A percentile compares a stretch with the other conserved stretches of the same genome.
These are phyloP conservation scores for Bombus waltoni DNA, from an alignment of 1,140 invertebrate species.

Conservation along the genomic window DNA sequence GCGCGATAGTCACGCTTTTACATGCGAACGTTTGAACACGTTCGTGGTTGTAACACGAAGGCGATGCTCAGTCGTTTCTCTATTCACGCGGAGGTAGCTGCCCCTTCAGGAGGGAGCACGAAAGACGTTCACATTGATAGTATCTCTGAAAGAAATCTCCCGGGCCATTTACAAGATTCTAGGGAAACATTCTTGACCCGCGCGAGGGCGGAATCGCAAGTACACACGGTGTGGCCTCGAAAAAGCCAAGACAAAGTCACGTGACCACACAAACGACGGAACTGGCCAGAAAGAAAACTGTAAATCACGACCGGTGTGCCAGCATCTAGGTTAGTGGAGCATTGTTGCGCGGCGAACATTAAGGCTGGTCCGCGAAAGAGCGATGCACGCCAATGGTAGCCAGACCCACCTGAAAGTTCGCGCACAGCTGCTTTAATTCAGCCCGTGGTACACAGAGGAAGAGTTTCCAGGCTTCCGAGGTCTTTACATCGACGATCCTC, in stretches of 20 bases:
- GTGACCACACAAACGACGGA: neutral
- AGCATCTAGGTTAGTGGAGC: conserved; percentile 27
- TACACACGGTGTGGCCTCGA: conserved; percentile 6
- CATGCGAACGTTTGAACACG: neutral
- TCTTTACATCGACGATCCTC: conserved; percentile 44
- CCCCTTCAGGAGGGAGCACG: neutral
- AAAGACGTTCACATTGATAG: conserved; percentile 46
- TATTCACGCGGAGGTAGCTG: neutral
- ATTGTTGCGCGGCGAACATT: conserved; percentile 54
- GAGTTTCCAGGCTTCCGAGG: conserved; percentile 21
- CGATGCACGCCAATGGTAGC: neutral
- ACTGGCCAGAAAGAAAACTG: neutral
- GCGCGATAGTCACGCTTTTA: neutral
- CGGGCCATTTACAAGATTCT: conserved; percentile 26
- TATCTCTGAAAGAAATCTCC: conserved; percentile 49
- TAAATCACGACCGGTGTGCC: conserved; percentile 1
- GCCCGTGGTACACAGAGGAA: neutral
- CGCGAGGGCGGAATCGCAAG: neutral
- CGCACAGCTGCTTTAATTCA: conserved; percentile 44
- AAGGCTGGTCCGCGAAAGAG: conserved; percentile 27
- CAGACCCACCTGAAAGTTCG: conserved; percentile 48
- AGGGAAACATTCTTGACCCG: conserved; percentile 34
- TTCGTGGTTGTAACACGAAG: neutral
- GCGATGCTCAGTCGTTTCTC: neutral
- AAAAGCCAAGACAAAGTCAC: conserved; percentile 11